phyloP scores from a whole-genome alignment of 2,113 vertebrate species.

The Aspidoscelis tigris region DNA sequence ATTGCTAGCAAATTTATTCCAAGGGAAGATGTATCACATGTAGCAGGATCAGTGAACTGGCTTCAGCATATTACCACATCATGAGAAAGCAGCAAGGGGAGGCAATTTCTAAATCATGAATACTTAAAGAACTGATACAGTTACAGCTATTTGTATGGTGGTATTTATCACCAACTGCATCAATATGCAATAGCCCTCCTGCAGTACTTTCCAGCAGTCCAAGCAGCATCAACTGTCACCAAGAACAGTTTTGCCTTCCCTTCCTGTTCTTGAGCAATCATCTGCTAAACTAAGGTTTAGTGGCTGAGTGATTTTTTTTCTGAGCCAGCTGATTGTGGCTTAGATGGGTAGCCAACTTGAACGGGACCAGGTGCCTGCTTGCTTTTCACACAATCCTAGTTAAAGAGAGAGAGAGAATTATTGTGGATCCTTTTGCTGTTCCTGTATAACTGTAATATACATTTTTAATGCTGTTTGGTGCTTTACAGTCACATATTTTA shows the following conservation, averaged over 20 bases:
- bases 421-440: not conserved
- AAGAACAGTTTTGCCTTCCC: no score
- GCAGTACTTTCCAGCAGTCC: no score
- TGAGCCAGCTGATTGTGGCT: no score
- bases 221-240: no score
- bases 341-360: no score
- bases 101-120: not conserved
- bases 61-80: not conserved
- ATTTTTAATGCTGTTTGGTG: not conserved
- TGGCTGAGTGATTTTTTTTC: no score
- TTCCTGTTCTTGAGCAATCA: no score
- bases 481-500: conserved; percentile 1
- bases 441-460: not conserved
- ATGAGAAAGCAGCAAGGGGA: not conserved
- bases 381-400: not conserved
- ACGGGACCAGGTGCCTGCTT: no score
- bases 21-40: not conserved
- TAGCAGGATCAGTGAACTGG: conserved; percentile 11
- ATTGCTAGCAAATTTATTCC: conserved; percentile 1
- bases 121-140: not conserved
- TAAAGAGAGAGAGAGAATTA: not conserved
- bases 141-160: not conserved
- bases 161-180: not conserved
- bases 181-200: not conserved
- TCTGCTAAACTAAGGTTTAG: no score